Percentiles rank a stretch among this genome's conserved stretches.
These are phyloP conservation scores for Hydropsyche betteni DNA, from an alignment of 2,888 invertebrate species.

Conservation along the genomic window DNA sequence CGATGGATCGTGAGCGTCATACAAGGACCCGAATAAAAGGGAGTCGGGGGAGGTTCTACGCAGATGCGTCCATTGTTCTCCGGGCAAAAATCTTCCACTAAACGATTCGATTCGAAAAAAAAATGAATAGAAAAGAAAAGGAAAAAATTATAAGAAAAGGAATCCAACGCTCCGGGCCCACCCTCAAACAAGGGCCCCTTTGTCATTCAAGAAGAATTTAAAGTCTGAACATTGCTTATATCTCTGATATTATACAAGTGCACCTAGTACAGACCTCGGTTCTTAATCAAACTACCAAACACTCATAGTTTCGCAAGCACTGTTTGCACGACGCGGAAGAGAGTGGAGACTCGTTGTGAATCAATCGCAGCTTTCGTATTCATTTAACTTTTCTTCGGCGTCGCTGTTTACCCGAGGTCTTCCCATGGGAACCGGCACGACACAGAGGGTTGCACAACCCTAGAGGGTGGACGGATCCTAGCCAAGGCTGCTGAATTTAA, in stretches of 20 bases:
- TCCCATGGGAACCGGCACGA: slow-evolving; percentile 18
- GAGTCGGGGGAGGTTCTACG: not conserved
- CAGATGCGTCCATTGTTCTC: slow-evolving; percentile 47
- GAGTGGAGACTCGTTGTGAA: slow-evolving; percentile 38
- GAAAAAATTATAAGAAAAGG: slow-evolving; percentile 42
- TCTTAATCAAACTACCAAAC: slow-evolving; percentile 39
- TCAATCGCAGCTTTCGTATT: slow-evolving; percentile 47
- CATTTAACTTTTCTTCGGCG: slow-evolving; percentile 47
- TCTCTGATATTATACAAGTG: not conserved
- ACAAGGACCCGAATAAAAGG: slow-evolving; percentile 14
- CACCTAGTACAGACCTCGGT: slow-evolving; percentile 4
- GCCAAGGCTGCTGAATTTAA: not conserved
- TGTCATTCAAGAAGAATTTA: slow-evolving; percentile 49
- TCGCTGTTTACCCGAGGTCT: slow-evolving; percentile 35
- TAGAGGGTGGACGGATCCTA: not conserved
- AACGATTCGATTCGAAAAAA: slow-evolving; percentile 46
- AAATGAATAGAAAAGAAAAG: slow-evolving; percentile 39
- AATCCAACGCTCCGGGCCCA: slow-evolving; percentile 40
- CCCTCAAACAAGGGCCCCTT: slow-evolving; percentile 42
- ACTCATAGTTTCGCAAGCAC: slow-evolving; percentile 32
- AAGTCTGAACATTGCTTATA: slow-evolving; percentile 30
- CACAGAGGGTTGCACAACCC: not conserved
- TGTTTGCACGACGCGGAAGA: slow-evolving; percentile 12
- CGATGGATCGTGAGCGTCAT: slow-evolving; percentile 28
- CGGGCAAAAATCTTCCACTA: slow-evolving; percentile 39